Conservation (phyloP, 2,888 invertebrate species). For the Drosophila neonasuta region DNA sequence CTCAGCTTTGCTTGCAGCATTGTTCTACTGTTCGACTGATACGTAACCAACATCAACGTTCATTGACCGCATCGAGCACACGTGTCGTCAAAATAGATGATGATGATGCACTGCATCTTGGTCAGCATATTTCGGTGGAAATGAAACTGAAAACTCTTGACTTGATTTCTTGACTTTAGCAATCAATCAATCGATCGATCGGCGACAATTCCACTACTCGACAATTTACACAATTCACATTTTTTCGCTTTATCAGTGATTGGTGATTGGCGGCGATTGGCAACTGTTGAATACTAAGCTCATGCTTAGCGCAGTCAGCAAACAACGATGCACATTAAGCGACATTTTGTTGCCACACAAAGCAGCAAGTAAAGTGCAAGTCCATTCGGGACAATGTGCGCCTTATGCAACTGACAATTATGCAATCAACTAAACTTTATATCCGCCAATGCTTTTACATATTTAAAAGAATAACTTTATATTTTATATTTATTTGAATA, state of each 20-base stretch:
- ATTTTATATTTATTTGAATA: too few species aligned
- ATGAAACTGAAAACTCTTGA: conserved; percentile 32
- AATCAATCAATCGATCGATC: conserved; percentile 9
- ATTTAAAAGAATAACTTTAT: background rate
- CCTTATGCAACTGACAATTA: conserved; percentile 21
- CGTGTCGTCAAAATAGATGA: conserved; percentile 43
- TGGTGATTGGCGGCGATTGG: background rate
- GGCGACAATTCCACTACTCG: conserved; percentile 20
- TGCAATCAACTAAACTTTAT: background rate
- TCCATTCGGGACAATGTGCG: background rate
- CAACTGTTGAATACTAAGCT: background rate
- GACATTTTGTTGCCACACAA: conserved; percentile 13
- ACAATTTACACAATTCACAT: conserved; percentile 22
- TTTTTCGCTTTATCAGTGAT: conserved; percentile 42
- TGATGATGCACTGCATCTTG: conserved; percentile 18
- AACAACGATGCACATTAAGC: conserved; percentile 24
- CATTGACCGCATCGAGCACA: conserved; percentile 19
- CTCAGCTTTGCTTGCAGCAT: background rate
- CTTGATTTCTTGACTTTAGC: conserved; percentile 11
- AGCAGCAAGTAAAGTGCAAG: background rate
- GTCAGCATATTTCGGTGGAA: conserved; percentile 47
- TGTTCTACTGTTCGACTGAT: background rate
- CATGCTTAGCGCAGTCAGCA: conserved; percentile 29
- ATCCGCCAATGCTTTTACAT: background rate
- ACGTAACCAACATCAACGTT: conserved; percentile 5